Conservation (phyloP, 1,140 invertebrate genomes). For the Lordiphosa collinella region DNA sequence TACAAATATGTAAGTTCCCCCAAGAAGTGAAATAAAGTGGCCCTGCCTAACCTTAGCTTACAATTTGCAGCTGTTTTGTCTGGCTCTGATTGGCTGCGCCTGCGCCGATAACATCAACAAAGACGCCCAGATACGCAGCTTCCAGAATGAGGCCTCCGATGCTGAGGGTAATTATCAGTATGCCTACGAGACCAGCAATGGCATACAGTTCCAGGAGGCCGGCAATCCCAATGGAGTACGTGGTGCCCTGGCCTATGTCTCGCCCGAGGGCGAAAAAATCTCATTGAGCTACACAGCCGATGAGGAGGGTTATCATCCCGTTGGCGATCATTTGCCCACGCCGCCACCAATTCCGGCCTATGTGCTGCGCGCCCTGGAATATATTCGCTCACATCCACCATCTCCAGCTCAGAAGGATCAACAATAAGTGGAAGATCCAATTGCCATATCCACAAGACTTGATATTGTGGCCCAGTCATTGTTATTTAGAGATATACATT, state of each 20-base stretch:
- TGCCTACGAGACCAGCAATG: conserved; percentile 75
- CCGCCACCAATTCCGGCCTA: conserved; percentile 79
- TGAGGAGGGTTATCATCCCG: conserved; percentile 82
- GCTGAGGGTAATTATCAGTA: conserved; percentile 73
- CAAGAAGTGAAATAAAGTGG: background rate
- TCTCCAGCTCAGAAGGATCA: conserved; percentile 69
- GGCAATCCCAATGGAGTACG: conserved; percentile 66
- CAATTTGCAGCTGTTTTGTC: conserved; percentile 44
- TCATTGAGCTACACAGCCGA: conserved; percentile 83
- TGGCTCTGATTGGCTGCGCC: conserved; percentile 58
- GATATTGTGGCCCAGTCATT: conserved; percentile 53
- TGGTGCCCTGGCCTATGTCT: conserved; percentile 63
- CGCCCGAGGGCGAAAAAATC: conserved; percentile 80
- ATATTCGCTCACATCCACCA: conserved; percentile 80
- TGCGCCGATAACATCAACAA: conserved; percentile 76
- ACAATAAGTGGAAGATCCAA: conserved; percentile 27
- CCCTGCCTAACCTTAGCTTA: too few relatives aligned
- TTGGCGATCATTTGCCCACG: conserved; percentile 81
- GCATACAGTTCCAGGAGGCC: conserved; percentile 69
- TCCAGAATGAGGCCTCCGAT: conserved; percentile 70
- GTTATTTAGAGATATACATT: conserved; percentile 58
- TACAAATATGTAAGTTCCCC: conserved; percentile 67
- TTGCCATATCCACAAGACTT: conserved; percentile 6
- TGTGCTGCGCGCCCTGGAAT: conserved; percentile 79
- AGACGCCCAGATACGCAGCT: conserved; percentile 75